Evolutionary conservation across 30 jellyfish, hydroid and myxozoan species (phyloP).

Genomic region (Aurelia coerulea): DNA sequence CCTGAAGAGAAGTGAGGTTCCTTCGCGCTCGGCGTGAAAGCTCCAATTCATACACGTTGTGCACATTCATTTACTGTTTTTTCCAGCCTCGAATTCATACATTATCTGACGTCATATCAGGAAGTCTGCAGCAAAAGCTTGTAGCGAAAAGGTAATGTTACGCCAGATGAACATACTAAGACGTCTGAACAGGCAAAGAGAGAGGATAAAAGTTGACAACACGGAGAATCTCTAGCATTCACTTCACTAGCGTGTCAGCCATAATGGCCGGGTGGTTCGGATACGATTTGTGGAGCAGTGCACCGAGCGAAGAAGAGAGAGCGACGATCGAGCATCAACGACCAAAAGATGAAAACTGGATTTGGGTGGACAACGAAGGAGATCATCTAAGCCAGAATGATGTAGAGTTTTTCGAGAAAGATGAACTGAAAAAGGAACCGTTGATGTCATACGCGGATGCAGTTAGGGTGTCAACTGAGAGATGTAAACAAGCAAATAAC

Average conservation of each 20-base stretch:
- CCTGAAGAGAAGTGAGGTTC: too few relatives aligned
- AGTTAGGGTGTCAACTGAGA: constrained; percentile 46
- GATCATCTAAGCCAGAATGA: constrained; percentile 45
- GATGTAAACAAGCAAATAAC: constrained; percentile 18
- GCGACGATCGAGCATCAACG: neutral
- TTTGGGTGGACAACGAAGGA: constrained; percentile 53
- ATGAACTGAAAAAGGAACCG: neutral
- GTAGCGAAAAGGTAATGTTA: neutral
- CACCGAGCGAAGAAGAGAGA: neutral
- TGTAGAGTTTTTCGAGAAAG: constrained; percentile 51
- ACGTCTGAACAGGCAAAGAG: neutral
- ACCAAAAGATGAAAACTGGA: constrained; percentile 29
- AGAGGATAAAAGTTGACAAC: constrained; percentile 1
- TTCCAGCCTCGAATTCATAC: too few relatives aligned
- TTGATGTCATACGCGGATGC: constrained; percentile 61
- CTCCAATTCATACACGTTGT: too few relatives aligned
- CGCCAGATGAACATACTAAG: neutral
- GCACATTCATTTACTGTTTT: too few relatives aligned
- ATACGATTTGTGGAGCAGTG: constrained; percentile 65
- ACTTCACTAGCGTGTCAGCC: neutral
- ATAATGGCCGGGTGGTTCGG: constrained; percentile 61
- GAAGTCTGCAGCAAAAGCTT: too few relatives aligned
- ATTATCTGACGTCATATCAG: too few relatives aligned
- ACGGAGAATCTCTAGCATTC: neutral
- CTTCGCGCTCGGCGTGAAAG: too few relatives aligned